Percentiles rank a stretch among this genome's conserved stretches.
phyloP scores from a whole-genome alignment of 2,797 vertebrate genomes.

The Danio kyathit region DNA sequence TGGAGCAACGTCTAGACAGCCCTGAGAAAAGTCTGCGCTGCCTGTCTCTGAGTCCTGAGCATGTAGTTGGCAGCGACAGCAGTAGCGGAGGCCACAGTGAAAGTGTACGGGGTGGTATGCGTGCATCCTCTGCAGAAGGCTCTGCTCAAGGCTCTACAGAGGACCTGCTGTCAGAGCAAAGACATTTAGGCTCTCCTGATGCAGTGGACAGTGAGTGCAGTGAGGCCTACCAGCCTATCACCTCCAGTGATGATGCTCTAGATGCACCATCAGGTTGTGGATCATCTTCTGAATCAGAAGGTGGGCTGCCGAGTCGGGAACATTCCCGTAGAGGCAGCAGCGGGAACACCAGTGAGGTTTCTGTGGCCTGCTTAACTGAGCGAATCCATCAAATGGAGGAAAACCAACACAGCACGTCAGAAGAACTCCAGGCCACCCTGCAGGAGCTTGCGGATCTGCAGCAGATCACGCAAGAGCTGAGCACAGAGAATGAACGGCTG shows the following conservation, averaged over 20 bases:
- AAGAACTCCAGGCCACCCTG: slow-evolving; percentile 89
- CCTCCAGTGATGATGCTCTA: slow-evolving; percentile 88
- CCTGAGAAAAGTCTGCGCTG: slow-evolving; percentile 83
- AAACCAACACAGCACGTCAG: slow-evolving; percentile 88
- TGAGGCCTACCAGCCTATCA: slow-evolving; percentile 87
- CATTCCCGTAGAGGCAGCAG: slow-evolving; percentile 85
- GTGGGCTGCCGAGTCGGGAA: slow-evolving; percentile 78
- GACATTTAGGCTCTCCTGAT: slow-evolving; percentile 73
- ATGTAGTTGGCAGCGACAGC: slow-evolving; percentile 71
- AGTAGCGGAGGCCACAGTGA: slow-evolving; percentile 79
- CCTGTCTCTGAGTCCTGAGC: slow-evolving; percentile 82
- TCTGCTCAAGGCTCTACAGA: slow-evolving; percentile 88
- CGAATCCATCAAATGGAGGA: slow-evolving; percentile 92
- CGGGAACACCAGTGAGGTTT: slow-evolving; percentile 85
- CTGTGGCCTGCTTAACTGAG: slow-evolving; percentile 87
- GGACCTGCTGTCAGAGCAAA: slow-evolving; percentile 70
- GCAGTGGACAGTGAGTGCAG: slow-evolving; percentile 87
- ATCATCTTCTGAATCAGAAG: slow-evolving; percentile 85
- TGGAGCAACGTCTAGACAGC: slow-evolving; percentile 85
- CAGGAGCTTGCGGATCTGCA: slow-evolving; percentile 89
- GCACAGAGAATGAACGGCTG: slow-evolving; percentile 86
- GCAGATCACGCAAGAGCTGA: slow-evolving; percentile 88
- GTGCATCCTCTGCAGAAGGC: slow-evolving; percentile 84
- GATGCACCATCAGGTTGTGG: slow-evolving; percentile 85
- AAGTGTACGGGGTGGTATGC: slow-evolving; percentile 75